Conservation (phyloP, 2,888 invertebrate species). For the Tortrix viridana region DNA sequence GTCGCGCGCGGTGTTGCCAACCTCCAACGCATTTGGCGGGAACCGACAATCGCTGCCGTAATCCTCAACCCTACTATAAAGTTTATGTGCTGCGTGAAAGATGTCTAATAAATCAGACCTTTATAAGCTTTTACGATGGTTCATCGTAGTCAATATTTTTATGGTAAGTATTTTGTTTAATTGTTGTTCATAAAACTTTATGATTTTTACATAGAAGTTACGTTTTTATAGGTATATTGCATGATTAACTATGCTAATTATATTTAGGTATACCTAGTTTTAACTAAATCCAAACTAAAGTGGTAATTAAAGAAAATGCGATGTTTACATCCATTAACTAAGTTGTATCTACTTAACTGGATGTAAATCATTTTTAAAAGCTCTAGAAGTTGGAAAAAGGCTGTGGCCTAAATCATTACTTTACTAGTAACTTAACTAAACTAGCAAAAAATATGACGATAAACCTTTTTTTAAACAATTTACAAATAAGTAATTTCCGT, state of each 20-base stretch:
- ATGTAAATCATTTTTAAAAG: too few species aligned
- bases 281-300: too few species aligned
- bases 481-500: conserved; percentile 1
- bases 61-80: conserved; percentile 50
- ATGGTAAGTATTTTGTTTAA: conserved; percentile 61
- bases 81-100: conserved; percentile 71
- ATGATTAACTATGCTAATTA: too few species aligned
- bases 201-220: background rate
- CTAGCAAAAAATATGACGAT: too few species aligned
- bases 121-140: conserved; percentile 63
- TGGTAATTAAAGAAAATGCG: too few species aligned
- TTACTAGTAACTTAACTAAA: too few species aligned
- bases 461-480: background rate
- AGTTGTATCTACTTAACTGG: too few species aligned
- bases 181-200: conserved; percentile 12
- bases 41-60: conserved; percentile 57
- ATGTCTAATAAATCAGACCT: conserved; percentile 48
- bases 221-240: too few species aligned
- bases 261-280: too few species aligned
- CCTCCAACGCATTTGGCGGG: conserved; percentile 66
- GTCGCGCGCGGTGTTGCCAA: conserved; percentile 61
- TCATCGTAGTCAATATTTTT: conserved; percentile 61
- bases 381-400: too few species aligned
- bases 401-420: too few species aligned
- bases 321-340: too few species aligned